phyloP scores from a whole-genome alignment of 1,140 invertebrate genomes.

The Spodoptera frugiperda region DNA sequence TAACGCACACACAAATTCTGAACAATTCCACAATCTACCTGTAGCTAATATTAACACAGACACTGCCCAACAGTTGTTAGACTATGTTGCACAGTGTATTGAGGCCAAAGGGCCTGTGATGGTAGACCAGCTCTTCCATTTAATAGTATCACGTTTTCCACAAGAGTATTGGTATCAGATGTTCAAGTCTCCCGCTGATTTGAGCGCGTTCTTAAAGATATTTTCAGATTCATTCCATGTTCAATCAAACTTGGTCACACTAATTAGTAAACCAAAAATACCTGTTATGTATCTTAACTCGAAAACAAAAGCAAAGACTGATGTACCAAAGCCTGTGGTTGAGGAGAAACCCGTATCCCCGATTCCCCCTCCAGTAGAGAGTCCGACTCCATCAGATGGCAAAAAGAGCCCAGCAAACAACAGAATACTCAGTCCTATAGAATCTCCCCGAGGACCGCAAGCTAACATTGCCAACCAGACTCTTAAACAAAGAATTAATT shows the following conservation, averaged over 20 bases:
- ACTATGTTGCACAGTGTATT: constrained; percentile 92
- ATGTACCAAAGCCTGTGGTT: constrained; percentile 79
- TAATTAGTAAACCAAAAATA: constrained; percentile 91
- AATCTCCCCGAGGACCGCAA: constrained; percentile 82
- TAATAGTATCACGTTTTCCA: constrained; percentile 92
- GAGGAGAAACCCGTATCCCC: constrained; percentile 74
- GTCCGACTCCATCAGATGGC: constrained; percentile 81
- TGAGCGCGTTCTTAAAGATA: constrained; percentile 95
- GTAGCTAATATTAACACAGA: constrained; percentile 93
- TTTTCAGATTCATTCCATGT: constrained; percentile 96
- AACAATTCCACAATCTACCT: constrained; percentile 89
- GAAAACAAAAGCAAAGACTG: constrained; percentile 82
- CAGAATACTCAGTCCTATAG: constrained; percentile 79
- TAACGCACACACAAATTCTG: constrained; percentile 86
- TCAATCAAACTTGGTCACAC: constrained; percentile 94
- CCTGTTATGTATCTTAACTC: constrained; percentile 86
- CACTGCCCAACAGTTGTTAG: constrained; percentile 91
- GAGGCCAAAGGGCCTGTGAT: constrained; percentile 92
- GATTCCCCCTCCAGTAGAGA: constrained; percentile 70
- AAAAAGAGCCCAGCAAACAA: constrained; percentile 79
- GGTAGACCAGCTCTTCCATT: constrained; percentile 94
- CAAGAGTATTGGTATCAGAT: constrained; percentile 92
- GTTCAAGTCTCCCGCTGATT: constrained; percentile 94
- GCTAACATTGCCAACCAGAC: constrained; percentile 89
- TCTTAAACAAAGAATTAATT: constrained; percentile 95